These are phyloP conservation scores for Catagonus wagneri DNA, from an alignment of 2,113 vertebrate genomes.

Conservation along the genomic window DNA sequence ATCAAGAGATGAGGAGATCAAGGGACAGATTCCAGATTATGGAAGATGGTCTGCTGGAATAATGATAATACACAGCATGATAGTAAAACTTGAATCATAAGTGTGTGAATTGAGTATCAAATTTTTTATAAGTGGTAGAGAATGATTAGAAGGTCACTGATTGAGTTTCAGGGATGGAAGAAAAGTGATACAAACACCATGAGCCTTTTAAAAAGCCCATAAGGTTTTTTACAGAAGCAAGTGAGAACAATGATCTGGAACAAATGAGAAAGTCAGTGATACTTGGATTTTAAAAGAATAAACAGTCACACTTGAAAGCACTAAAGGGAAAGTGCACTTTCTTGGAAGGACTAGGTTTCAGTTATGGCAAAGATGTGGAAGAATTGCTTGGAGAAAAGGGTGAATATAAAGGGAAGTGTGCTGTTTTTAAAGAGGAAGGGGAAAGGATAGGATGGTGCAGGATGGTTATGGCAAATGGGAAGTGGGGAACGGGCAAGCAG, in stretches of 20 bases:
- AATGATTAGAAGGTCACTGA: background rate
- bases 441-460: background rate
- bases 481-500: background rate
- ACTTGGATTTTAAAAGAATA: conserved; percentile 14
- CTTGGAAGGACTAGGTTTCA: conserved; percentile 15
- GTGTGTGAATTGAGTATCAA: background rate
- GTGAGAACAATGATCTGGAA: background rate
- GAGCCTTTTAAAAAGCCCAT: background rate
- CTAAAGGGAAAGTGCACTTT: background rate
- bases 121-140: background rate
- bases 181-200: background rate
- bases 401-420: background rate
- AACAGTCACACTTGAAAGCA: background rate
- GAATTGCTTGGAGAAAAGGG: background rate
- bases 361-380: background rate
- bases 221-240: background rate
- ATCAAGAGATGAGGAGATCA: background rate
- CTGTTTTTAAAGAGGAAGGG: background rate
- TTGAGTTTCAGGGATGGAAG: background rate
- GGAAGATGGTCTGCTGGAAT: background rate
- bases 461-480: background rate
- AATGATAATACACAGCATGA: background rate
- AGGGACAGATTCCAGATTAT: background rate
- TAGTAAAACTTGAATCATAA: background rate
- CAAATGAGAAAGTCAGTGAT: background rate